These are phyloP conservation scores for Acrocephalus arundinaceus DNA, from an alignment of 2,113 vertebrate species.

Conservation along the genomic window DNA sequence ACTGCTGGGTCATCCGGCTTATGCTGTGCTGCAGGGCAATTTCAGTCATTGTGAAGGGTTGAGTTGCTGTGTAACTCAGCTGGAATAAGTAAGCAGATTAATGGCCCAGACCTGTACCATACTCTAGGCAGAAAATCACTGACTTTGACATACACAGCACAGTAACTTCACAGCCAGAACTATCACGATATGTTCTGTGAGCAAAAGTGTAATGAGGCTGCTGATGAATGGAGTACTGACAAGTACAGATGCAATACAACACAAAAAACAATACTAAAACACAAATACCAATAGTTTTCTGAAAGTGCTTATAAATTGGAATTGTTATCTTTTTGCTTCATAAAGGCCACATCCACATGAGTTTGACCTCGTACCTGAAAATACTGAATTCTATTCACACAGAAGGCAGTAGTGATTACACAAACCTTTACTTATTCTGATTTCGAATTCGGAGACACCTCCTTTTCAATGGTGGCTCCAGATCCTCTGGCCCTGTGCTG, in stretches of 20 bases:
- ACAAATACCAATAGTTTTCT: slow-evolving; percentile 1
- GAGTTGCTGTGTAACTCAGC: slow-evolving; percentile 11
- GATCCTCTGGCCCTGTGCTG: slow-evolving; percentile 88
- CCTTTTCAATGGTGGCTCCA: slow-evolving; percentile 96
- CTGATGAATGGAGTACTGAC: slow-evolving; percentile 45
- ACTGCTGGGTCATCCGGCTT: neutral
- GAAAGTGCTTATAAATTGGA: neutral
- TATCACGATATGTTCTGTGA: slow-evolving; percentile 14
- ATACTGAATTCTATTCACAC: slow-evolving; percentile 50
- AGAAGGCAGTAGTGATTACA: slow-evolving; percentile 70
- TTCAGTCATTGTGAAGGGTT: slow-evolving; percentile 13
- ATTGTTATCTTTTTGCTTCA: neutral
- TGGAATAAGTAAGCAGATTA: slow-evolving; percentile 41
- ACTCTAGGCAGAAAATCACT: slow-evolving; percentile 30
- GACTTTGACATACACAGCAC: slow-evolving; percentile 20
- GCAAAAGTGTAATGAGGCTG: slow-evolving; percentile 34
- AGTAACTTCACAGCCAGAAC: slow-evolving; percentile 51
- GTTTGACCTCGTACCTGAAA: slow-evolving; percentile 25
- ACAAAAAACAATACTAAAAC: slow-evolving; percentile 34
- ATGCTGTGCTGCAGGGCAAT: neutral
- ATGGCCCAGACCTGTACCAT: slow-evolving; percentile 33
- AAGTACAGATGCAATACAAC: slow-evolving; percentile 51
- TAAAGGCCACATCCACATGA: neutral
- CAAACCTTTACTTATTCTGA: slow-evolving; percentile 99
- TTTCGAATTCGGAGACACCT: slow-evolving; percentile 99